Evolutionary conservation across 2,113 vertebrate genomes (phyloP).

Genomic region (Illadopsis cleaveri): DNA sequence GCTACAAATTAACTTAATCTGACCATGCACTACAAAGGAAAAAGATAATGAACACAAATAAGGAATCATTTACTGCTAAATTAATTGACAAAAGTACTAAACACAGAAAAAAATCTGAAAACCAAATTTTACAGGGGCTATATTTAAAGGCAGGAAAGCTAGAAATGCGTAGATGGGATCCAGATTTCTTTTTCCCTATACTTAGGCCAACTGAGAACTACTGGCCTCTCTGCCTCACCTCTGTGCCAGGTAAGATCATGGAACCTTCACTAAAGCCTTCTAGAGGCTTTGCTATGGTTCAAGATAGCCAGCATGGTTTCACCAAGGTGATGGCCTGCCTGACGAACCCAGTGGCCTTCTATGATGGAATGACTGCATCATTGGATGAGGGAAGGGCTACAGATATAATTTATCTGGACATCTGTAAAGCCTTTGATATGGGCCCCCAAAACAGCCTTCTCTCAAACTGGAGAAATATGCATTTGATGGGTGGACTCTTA

Average conservation of each 20-base stretch:
- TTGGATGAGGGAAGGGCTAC: neutral
- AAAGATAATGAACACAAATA: neutral
- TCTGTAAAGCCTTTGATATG: neutral
- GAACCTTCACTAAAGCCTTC: neutral
- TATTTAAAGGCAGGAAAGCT: neutral
- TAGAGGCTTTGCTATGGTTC: neutral
- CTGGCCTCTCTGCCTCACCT: neutral
- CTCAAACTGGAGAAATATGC: neutral
- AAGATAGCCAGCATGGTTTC: accelerated
- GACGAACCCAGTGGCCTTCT: neutral
- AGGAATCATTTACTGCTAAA: neutral
- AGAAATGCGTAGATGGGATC: neutral
- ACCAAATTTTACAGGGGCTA: accelerated
- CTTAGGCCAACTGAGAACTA: neutral
- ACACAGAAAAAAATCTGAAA: neutral
- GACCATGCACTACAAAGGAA: neutral
- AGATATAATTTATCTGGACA: accelerated
- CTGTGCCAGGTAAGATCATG: neutral
- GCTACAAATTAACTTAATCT: neutral
- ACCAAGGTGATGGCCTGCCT: neutral
- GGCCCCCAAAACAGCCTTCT: neutral
- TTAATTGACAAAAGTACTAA: neutral
- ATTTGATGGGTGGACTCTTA: neutral
- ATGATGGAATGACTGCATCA: accelerated
- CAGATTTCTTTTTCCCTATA: neutral